Conservation (phyloP, 2,888 invertebrate species). For the Orthonevra nobilis region DNA sequence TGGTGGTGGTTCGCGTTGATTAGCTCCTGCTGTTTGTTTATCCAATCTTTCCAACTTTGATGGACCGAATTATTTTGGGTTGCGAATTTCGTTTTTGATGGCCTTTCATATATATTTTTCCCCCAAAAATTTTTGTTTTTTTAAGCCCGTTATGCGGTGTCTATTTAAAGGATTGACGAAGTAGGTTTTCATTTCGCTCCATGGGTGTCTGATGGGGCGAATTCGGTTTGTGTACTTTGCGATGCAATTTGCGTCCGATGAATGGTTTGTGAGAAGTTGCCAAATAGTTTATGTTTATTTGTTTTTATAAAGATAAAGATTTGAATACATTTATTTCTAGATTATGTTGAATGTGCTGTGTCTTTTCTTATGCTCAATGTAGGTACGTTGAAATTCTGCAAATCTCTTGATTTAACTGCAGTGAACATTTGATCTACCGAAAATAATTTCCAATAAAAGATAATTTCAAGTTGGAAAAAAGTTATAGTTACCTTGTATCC, state of each 20-base stretch:
- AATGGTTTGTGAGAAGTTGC: constrained; percentile 29
- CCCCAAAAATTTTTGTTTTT: no score
- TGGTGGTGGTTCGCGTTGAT: constrained; percentile 35
- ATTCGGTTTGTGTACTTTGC: constrained; percentile 22
- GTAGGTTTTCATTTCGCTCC: constrained; percentile 36
- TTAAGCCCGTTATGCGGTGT: constrained; percentile 15
- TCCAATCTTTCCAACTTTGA: constrained; percentile 38
- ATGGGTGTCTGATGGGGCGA: constrained; percentile 48
- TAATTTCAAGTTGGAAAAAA: no score
- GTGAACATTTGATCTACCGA: no score
- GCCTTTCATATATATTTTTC: no score
- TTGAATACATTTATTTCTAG: constrained; percentile 42
- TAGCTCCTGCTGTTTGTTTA: constrained; percentile 47
- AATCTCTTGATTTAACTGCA: no score
- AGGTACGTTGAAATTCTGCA: no score
- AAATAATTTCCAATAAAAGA: no score
- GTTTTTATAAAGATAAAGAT: constrained; percentile 26
- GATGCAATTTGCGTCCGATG: constrained; percentile 33
- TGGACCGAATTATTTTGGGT: constrained; percentile 54
- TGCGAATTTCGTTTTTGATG: constrained; percentile 43
- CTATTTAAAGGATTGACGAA: constrained; percentile 57
- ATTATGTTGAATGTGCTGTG: constrained; percentile 19
- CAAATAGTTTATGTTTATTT: constrained; percentile 50
- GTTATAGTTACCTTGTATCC: no score
- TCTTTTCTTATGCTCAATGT: no score